Evolutionary conservation across 2,888 invertebrate species (phyloP), one percentile per base, ranked within the genome.

Genomic region (Clusia tigrina): DNA sequence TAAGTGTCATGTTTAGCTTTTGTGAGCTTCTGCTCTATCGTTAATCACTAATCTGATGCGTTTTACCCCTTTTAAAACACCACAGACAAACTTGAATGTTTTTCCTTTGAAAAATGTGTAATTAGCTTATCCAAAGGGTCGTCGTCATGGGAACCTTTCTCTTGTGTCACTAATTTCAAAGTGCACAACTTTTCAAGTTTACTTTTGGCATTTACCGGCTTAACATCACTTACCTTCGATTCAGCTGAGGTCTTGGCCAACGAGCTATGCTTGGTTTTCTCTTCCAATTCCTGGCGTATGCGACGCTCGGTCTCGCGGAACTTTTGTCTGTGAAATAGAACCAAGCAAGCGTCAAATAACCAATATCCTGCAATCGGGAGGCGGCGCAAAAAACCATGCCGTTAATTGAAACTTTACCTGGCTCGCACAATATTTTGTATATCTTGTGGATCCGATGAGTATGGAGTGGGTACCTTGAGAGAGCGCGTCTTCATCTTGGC

Each of bases 401-500:
- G 52, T 26, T 10, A 26, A 17, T 51, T 32, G 32, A 9, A 32
- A 12, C n/a, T n/a, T 48, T 68, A 83, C 82, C 82, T 78, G 1
- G 81, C 83, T 10, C 74, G 71, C 12, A 81, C 73, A 62, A 82
- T 76, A 42, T 81, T 81, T 24, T 70, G 71, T 62, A 83, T 76
- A 58, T 83, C 83, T 60, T 71, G 56, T 0, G 81, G 80, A 76
- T 83, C 83, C 15, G 78, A 75, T 1, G 77, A 71, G 65, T 69
- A 82, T 6, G 71, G 78, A 26, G 69, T 72, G n/a, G 81, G 71
- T 2, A 73, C 59, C 5, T 73, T 76, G 46, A 69, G 9, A 1
- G 79, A 78, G 42, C 81, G 80, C 60, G 78, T 79, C 67, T 79
- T 81, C 81, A 81, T 83, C 62, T 78, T 77, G 23, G 71, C 70